phyloP scores from a whole-genome alignment of 1,140 invertebrate species.

The Heliconius congener region DNA sequence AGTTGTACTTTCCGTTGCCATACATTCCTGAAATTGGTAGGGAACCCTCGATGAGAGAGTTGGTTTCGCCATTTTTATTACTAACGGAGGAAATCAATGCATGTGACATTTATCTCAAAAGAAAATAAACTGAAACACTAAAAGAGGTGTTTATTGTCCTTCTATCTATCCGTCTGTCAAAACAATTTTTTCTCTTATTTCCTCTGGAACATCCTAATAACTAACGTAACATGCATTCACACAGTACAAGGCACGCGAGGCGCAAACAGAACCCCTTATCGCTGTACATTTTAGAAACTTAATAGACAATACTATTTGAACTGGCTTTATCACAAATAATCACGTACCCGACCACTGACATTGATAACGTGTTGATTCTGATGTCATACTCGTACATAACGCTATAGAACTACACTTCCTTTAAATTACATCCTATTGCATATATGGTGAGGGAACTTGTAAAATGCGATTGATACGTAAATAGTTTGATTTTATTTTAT shows the following conservation, averaged over 20 bases:
- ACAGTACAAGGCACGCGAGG: neutral
- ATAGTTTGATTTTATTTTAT: neutral
- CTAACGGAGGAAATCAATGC: too few species aligned
- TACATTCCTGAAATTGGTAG: too few species aligned
- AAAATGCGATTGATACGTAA: neutral
- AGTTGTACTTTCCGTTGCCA: too few species aligned
- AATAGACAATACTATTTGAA: conserved; percentile 24
- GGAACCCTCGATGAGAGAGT: too few species aligned
- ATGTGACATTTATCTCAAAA: too few species aligned
- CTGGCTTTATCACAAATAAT: conserved; percentile 25
- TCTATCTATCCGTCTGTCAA: too few species aligned
- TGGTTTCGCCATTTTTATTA: too few species aligned
- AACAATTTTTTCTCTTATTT: neutral
- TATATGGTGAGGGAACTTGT: neutral
- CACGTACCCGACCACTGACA: conserved; percentile 16
- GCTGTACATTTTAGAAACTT: conserved; percentile 17
- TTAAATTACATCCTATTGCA: conserved; percentile 2
- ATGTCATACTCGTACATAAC: conserved; percentile 22
- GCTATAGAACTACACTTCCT: neutral
- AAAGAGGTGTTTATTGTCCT: too few species aligned
- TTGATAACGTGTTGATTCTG: conserved; percentile 22
- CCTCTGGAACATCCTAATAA: neutral
- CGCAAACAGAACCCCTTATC: conserved; percentile 13
- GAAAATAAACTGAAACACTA: too few species aligned
- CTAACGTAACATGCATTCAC: neutral